Conservation (phyloP, 2,797 vertebrate genomes). For the Micrastur ruficollis region DNA sequence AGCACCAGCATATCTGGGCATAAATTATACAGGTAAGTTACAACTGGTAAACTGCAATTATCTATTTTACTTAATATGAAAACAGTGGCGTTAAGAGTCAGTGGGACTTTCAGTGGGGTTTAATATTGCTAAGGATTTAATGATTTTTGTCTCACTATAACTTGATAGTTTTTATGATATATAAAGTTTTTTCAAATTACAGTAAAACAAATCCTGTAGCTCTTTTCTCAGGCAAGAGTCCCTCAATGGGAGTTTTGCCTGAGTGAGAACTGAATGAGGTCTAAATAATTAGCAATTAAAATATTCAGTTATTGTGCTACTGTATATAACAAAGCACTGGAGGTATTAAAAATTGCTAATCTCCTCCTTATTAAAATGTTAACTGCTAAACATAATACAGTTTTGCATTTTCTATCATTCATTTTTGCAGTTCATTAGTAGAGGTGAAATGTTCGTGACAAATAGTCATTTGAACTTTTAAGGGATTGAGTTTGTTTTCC, state of each 20-base stretch:
- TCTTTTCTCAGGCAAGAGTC: conserved; percentile 53
- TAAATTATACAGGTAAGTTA: conserved; percentile 49
- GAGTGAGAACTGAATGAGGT: conserved; percentile 68
- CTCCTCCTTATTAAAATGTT: conserved; percentile 63
- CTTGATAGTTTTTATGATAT: conserved; percentile 60
- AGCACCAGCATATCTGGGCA: conserved; percentile 22
- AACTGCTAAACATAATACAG: conserved; percentile 61
- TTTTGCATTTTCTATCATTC: conserved; percentile 66
- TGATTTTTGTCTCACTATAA: conserved; percentile 63
- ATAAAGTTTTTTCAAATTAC: conserved; percentile 65
- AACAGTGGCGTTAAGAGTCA: conserved; percentile 36
- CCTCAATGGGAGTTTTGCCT: conserved; percentile 69
- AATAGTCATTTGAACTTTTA: conserved; percentile 49
- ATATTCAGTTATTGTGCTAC: conserved; percentile 68
- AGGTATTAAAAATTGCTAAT: conserved; percentile 66
- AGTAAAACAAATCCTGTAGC: conserved; percentile 62
- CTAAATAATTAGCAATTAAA: conserved; percentile 71
- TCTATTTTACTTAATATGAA: conserved; percentile 54
- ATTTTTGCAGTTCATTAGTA: conserved; percentile 62
- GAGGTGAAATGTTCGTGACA: conserved; percentile 61
- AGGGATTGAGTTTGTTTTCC: conserved; percentile 43
- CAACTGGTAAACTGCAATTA: conserved; percentile 26
- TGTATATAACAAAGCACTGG: conserved; percentile 64
- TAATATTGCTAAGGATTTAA: conserved; percentile 59
- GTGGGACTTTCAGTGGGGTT: conserved; percentile 53